Conservation (phyloP, 2,888 invertebrate genomes). For the Chrysotoxum bicinctum region DNA sequence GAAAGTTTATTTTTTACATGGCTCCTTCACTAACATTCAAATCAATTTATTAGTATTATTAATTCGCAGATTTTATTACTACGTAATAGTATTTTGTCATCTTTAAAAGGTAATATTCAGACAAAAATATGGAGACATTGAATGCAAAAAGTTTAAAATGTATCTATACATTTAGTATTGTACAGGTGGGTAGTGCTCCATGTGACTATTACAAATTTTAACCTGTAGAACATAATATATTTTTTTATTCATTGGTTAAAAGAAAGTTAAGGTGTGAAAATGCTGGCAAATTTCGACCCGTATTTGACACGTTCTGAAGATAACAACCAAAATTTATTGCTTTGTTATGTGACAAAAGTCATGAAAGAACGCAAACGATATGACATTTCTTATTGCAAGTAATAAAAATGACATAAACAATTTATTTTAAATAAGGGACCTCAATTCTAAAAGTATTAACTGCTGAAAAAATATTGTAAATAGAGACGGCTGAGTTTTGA, state of each 20-base stretch:
- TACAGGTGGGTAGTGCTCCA: neutral
- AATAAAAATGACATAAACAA: neutral
- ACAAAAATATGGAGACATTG: neutral
- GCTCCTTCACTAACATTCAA: neutral
- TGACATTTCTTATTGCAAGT: neutral
- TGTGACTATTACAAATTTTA: neutral
- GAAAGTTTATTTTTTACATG: slow-evolving; percentile 25
- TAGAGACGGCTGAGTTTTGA: too few relatives aligned
- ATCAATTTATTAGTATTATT: neutral
- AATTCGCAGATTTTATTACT: neutral
- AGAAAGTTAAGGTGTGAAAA: neutral
- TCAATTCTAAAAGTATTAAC: neutral
- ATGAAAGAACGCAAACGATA: neutral
- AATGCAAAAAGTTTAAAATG: neutral
- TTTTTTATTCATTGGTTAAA: too few relatives aligned
- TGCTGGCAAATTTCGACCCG: neutral
- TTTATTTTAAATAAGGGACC: neutral
- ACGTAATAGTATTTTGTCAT: too few relatives aligned
- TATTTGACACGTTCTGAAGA: neutral
- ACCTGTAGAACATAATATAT: too few relatives aligned
- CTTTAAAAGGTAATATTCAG: too few relatives aligned
- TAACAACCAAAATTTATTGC: neutral
- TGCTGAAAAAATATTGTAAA: neutral
- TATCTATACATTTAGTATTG: neutral
- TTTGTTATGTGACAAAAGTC: neutral